These are phyloP conservation scores for Xestia rhomboidea DNA, from an alignment of 2,888 invertebrate species.

Conservation along the genomic window DNA sequence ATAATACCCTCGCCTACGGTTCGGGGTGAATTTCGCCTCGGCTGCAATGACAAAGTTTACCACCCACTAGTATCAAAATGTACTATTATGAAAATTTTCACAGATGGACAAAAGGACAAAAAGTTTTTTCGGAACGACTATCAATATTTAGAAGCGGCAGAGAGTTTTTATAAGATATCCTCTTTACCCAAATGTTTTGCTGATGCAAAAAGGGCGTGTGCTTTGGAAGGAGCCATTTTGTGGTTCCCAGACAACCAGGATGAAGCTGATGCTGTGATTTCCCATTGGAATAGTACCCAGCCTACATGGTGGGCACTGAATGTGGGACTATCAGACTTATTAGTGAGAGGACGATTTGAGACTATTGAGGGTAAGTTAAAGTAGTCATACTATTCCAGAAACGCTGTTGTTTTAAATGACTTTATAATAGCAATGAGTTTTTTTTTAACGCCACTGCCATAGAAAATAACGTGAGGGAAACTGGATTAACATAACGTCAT, in stretches of 20 bases:
- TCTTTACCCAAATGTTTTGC: slow-evolving; percentile 22
- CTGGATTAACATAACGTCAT: background rate
- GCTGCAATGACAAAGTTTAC: too few species aligned
- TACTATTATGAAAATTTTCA: background rate
- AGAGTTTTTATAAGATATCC: slow-evolving; percentile 34
- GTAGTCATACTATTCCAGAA: too few species aligned
- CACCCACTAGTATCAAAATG: too few species aligned
- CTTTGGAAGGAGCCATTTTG: slow-evolving; percentile 39
- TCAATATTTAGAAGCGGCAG: slow-evolving; percentile 26
- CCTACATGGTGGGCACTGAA: slow-evolving; percentile 19
- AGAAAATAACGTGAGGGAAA: background rate
- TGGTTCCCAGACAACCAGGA: slow-evolving; percentile 31
- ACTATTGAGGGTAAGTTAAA: slow-evolving; percentile 37
- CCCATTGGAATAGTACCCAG: slow-evolving; percentile 38
- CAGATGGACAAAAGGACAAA: slow-evolving; percentile 26
- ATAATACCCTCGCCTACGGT: too few species aligned
- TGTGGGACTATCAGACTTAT: slow-evolving; percentile 15
- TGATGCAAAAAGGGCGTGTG: slow-evolving; percentile 39
- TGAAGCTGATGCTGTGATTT: slow-evolving; percentile 40
- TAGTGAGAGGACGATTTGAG: slow-evolving; percentile 24
- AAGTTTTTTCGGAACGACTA: slow-evolving; percentile 46
- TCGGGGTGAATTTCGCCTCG: too few species aligned
- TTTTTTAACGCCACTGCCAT: background rate
- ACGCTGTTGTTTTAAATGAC: too few species aligned
- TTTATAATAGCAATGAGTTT: too few species aligned